Base-by-base conservation (phyloP, 2,113 vertebrate species). In the Fulmarus glacialis region DNA sequence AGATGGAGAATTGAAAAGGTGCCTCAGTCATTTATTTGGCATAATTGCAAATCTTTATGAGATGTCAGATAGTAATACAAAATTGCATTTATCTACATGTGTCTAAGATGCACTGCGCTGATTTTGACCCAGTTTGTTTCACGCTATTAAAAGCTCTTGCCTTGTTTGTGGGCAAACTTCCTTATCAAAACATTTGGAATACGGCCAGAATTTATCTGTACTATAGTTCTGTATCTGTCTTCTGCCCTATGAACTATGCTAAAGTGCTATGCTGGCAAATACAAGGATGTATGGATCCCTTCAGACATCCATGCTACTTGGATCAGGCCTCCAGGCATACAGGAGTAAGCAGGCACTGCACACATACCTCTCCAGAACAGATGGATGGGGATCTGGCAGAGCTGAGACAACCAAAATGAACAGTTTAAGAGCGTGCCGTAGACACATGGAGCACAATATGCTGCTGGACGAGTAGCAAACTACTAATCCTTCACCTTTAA, bases 161-260 rank as follows among this genome's bases (percentile, higher is more conserved):
- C 9, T 87, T 83, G 55, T 55, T 59, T 16, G n/a, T 67, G 83
- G 67, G 64, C 77, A 34, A 11, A 56, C 7, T 50, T 58, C 23
- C 32, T 58, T 6, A 12, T 36, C 56, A 12, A 50, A 73, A 27
- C 29, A 4, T 17, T 67, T 86, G 48, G 52, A 3, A 9, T 26
- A 2, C 0, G 1, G n/a, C 52, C 77, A 93, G 60, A 9, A 12
- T 22, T 17, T 38, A 12, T 40, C 42, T 42, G 38, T 62, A 2
- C 34, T 77, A 4, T 38, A 27, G 47, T 2, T 50, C 5, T 53
- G 20, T 6, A 47, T 36, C 63, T 40, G 42, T 53, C n/a, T 90
- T 58, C 66, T 90, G 71, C 58, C 43, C 4, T 6, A 14, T 20
- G 55, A 74, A 45, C 70, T 26, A 4, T 2, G 1, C 47, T 53